Base-by-base conservation (phyloP, 1,140 invertebrate species). In the Aphelenchoides fujianensis region DNA sequence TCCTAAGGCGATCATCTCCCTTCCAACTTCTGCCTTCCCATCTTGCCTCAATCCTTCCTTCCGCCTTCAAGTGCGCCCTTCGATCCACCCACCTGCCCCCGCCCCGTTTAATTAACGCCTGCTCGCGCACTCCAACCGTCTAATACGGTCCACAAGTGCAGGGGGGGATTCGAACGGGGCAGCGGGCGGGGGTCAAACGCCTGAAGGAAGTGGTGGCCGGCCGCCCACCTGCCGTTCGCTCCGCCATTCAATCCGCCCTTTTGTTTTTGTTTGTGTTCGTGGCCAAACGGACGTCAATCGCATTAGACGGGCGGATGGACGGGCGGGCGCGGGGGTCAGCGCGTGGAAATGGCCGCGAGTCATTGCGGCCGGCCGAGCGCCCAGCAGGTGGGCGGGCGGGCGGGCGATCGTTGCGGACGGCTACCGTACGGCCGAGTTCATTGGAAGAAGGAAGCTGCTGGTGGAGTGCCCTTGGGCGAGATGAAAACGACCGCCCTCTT, bases 161-260 rank as follows among this genome's bases (percentile, higher is more conserved):
- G n/a, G n/a, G n/a, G n/a, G n/a, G n/a, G n/a, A n/a, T n/a, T n/a
- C n/a, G n/a, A n/a, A n/a, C n/a, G n/a, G n/a, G n/a, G n/a, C n/a
- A n/a, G n/a, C n/a, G n/a, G n/a, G 41, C 41, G 41, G 23, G 12
- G 12, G 41, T 23, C 41, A 48, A 48, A 12, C 12, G 41, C 41
- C 41, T 23, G 12, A 12, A 48, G 41, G 41, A 48, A 48, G 41
- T 48, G 12, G 41, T 48, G 41, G n/a, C n/a, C n/a, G n/a, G n/a
- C n/a, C n/a, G n/a, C n/a, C 41, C 41, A 48, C 41, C 41, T 48
- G 41, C 41, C 41, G 41, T 48, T 48, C 41, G 41, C 41, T 48
- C 41, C 23, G 41, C 23, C 41, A 48, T 23, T 48, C 23, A 48
- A n/a, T n/a, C n/a, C n/a, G n/a, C n/a, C 41, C 41, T 23, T 48